Evolutionary conservation across 2,797 vertebrate genomes (phyloP), one percentile per base, ranked within the genome.

Genomic region (Microcaecilia unicolor): DNA sequence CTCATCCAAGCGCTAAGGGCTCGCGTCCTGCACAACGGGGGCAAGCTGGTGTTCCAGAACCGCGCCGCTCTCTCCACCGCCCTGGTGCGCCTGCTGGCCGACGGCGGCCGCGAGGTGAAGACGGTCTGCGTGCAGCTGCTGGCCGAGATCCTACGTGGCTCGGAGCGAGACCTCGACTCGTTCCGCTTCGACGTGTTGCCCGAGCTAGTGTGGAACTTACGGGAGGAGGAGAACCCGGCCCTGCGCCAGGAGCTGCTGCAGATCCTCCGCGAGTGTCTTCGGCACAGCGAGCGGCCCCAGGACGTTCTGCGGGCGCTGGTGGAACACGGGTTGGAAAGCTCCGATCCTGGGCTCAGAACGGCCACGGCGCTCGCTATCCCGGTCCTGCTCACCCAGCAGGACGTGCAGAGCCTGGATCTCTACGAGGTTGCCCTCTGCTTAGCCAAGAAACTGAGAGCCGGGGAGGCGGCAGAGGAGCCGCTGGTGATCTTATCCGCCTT

Each of bases 231-330:
- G 15, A 46, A 44, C 17, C 46, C 61, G 5, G 46, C 51, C 22
- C 12, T 68, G 29, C 48, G 58, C 25, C 64, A 58, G 28, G 63
- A 61, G 30, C 56, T 64, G 7, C 38, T 72, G 25, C 66, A 72
- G 35, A 51, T 58, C 22, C 44, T 74, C 11, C 61, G 61, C 17
- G 4, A 44, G 2, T 68, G 58, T 33, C 45, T 70, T 32, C 55
- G 49, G 26, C 62, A 54, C 9, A 58, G 54, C 14, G 18, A 22
- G 18, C 38, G 27, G 25, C 51, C 63, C n/a, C 44, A 28, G 9
- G 48, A 41, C 21, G 55, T 64, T 23, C 56, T 74, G 17, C 37
- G 44, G 25, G 51, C 48, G 10, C 58, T 74, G 4, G 44, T 60
- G n/a, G 59, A 61, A 3, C 49, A 62, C 25, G 72, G 65, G 16